phyloP scores from a whole-genome alignment of 2,888 invertebrate species.

The Brachypalpus laphriformis region DNA sequence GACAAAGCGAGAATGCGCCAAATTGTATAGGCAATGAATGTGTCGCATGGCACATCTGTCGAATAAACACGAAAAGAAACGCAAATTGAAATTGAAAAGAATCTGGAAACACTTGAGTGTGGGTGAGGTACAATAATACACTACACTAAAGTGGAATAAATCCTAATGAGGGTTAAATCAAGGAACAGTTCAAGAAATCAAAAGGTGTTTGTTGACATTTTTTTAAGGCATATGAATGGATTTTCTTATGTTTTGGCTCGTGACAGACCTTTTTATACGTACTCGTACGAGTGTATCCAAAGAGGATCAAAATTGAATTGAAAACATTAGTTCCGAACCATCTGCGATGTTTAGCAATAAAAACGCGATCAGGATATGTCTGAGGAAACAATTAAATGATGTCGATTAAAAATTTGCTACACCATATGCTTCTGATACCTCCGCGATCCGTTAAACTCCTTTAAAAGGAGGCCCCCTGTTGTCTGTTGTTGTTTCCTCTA shows the following conservation, averaged over 20 bases:
- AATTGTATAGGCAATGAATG: slow-evolving; percentile 48
- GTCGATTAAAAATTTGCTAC: slow-evolving; percentile 67
- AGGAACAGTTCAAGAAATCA: slow-evolving; percentile 33
- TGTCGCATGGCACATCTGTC: slow-evolving; percentile 68
- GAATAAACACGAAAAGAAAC: slow-evolving; percentile 11
- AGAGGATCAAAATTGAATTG: slow-evolving; percentile 2
- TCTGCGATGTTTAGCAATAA: slow-evolving; percentile 54
- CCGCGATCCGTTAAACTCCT: slow-evolving; percentile 15
- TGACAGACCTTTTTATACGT: neutral
- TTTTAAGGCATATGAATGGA: neutral
- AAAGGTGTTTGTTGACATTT: slow-evolving; percentile 61
- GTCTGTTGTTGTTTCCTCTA: neutral
- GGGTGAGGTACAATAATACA: slow-evolving; percentile 43
- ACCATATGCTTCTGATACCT: slow-evolving; percentile 46
- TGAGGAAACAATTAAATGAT: slow-evolving; percentile 58
- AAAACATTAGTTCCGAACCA: slow-evolving; percentile 49
- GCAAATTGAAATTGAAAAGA: slow-evolving; percentile 51
- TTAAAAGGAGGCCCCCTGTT: neutral
- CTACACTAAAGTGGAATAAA: slow-evolving; percentile 46
- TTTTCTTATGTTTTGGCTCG: slow-evolving; percentile 10
- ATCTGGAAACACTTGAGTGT: slow-evolving; percentile 64
- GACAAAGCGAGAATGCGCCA: slow-evolving; percentile 48
- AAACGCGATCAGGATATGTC: slow-evolving; percentile 17
- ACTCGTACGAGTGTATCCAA: no score
- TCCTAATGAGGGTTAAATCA: slow-evolving; percentile 59